Evolutionary conservation across 2,113 vertebrate genomes (phyloP).

Genomic region (Varanus komodoensis): DNA sequence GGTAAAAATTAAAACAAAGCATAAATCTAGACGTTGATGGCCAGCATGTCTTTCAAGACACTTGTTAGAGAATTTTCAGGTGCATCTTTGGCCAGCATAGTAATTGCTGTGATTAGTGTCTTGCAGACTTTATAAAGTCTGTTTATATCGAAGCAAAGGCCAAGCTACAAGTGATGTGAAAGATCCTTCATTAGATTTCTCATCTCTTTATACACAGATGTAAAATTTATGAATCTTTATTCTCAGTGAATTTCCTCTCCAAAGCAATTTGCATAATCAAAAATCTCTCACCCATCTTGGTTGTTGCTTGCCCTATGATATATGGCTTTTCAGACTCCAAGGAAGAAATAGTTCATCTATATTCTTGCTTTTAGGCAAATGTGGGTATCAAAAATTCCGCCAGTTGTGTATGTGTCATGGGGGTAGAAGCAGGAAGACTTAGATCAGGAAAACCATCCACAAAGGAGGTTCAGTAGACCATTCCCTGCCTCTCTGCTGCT

Average conservation of each 20-base stretch:
- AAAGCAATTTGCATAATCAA: not conserved
- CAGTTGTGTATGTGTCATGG: too few species aligned
- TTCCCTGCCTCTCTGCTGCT: not conserved
- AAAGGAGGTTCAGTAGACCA: not conserved
- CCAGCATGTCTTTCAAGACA: not conserved
- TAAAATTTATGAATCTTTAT: not conserved
- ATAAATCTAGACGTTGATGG: not conserved
- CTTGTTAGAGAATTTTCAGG: not conserved
- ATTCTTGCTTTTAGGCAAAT: not conserved
- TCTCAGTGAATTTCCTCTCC: too few species aligned
- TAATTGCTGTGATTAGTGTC: not conserved
- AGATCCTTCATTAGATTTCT: not conserved
- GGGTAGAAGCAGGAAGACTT: not conserved
- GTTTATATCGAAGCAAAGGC: not conserved
- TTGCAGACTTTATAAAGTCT: not conserved
- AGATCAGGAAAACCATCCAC: not conserved
- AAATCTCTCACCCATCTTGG: too few species aligned
- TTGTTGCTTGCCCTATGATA: not conserved
- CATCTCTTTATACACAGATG: not conserved
- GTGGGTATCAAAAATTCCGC: not conserved
- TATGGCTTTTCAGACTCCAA: not conserved
- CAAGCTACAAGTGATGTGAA: not conserved
- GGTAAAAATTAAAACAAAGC: not conserved
- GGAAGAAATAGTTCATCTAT: not conserved
- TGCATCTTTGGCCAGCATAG: not conserved